Percentiles rank a stretch among this genome's conserved stretches.
Conservation (phyloP, 2,797 vertebrate genomes). For the Pipistrellus kuhlii region DNA sequence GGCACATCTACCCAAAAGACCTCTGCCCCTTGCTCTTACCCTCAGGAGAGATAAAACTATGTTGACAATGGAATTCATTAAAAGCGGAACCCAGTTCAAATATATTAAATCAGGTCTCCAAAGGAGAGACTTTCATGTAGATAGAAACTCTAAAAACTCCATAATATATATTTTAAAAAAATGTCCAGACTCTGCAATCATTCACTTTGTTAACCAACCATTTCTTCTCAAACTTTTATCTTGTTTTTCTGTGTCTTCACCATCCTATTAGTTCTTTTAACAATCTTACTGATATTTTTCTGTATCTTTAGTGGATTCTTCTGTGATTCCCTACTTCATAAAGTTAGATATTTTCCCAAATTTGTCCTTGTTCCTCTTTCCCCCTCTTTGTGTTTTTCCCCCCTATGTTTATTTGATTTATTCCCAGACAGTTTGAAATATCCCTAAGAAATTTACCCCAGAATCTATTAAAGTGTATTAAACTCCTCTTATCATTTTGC, state of each 20-base stretch:
- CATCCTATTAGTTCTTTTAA: neutral
- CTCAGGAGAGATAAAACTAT: neutral
- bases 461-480: neutral
- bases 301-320: neutral
- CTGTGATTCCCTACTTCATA: neutral
- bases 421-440: neutral
- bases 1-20: neutral
- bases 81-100: neutral
- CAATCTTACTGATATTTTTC: neutral
- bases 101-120: neutral
- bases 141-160: conserved; percentile 18
- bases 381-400: neutral
- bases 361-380: neutral
- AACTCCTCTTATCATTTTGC: neutral
- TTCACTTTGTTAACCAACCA: neutral
- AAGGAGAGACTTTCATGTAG: neutral
- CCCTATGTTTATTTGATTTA: neutral
- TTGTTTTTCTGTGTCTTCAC: neutral
- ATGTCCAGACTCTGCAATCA: neutral
- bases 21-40: neutral
- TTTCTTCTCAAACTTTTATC: neutral
- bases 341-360: neutral
- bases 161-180: neutral
- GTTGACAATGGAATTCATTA: neutral
- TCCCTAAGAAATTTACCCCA: neutral